Base-by-base conservation (phyloP, 2,113 vertebrate genomes). In the Stegastes partitus region DNA sequence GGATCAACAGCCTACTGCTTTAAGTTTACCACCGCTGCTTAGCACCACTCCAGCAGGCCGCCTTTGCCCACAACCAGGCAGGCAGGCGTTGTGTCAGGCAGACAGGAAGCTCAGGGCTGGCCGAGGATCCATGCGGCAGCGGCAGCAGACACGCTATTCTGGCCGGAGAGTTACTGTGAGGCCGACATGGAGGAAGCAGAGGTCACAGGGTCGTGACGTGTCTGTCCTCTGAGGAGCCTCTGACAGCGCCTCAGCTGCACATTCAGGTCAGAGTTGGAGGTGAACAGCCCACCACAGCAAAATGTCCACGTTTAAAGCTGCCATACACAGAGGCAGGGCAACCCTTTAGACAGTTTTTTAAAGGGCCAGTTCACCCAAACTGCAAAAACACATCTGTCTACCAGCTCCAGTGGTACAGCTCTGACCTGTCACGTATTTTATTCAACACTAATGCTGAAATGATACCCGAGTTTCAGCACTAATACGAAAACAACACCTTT, bases 121-220 rank as follows among this genome's bases (percentile, higher is more conserved):
- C 54, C 16, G 6, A 51, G 49, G 59, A 25, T 70, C 59, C 51
- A 34, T 44, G 57, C 42, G 50, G 18, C 68, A 34, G 61, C 68
- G 26, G 61, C 55, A 54, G 49, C 23, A n/a, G 37, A 47, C 26
- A 50, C 0, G 22, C 26, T 31, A 3, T 1, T 42, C n/a, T 19
- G 73, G 57, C 77, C 61, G 68, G 19, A 77, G 69, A 70, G 81
- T 39, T 68, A 53, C 51, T 34, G 65, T 0, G 14, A 51, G 59
- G 70, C 28, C 22, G 45, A 74, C 57, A 26, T 1, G 47, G 74
- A 84, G 68, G 72, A 64, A 54, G 64, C 55, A 42, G 42, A 55
- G 87, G 79, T 89, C 76, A 56, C 25, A 11, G 57, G 77, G 83
- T 74, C 26, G 21, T 21, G 81, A 77, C 42, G 45, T 3, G 68